Evolutionary conservation across 1,140 invertebrate species (phyloP).

Genomic region (Acromyrmex charruanus): DNA sequence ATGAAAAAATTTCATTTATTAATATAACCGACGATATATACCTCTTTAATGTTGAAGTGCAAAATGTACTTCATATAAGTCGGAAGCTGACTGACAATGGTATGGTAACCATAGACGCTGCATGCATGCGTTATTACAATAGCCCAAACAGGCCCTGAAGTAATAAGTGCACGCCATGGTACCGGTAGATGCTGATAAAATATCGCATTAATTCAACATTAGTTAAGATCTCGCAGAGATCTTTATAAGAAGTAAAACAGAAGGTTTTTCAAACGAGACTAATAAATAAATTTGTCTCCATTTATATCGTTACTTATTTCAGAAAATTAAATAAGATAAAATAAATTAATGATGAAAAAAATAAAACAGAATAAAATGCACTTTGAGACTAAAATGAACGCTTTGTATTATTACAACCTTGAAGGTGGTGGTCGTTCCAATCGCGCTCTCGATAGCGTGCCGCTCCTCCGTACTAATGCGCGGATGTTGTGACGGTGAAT

Average conservation of each 20-base stretch:
- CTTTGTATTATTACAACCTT: constrained; percentile 59
- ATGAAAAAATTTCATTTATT: background rate
- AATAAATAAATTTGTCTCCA: background rate
- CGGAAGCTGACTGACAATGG: constrained; percentile 96
- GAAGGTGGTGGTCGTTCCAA: constrained; percentile 87
- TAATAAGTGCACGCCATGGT: constrained; percentile 93
- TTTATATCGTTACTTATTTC: background rate
- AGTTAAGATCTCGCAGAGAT: background rate
- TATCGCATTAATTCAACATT: background rate
- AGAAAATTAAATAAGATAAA: background rate
- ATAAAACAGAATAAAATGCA: constrained; percentile 5
- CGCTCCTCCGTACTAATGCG: constrained; percentile 93
- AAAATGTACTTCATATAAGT: constrained; percentile 97
- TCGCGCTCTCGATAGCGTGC: constrained; percentile 91
- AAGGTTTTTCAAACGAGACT: background rate
- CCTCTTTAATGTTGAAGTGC: constrained; percentile 94
- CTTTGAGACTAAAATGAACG: background rate
- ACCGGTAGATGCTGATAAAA: constrained; percentile 88
- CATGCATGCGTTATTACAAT: constrained; percentile 96
- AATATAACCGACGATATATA: constrained; percentile 78
- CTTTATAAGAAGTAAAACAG: background rate
- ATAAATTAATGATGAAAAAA: background rate
- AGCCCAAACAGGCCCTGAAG: constrained; percentile 95
- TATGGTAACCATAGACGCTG: constrained; percentile 98
- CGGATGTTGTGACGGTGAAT: constrained; percentile 94